Base-by-base conservation (phyloP, 2,797 vertebrate genomes). In the Malurus splendens region DNA sequence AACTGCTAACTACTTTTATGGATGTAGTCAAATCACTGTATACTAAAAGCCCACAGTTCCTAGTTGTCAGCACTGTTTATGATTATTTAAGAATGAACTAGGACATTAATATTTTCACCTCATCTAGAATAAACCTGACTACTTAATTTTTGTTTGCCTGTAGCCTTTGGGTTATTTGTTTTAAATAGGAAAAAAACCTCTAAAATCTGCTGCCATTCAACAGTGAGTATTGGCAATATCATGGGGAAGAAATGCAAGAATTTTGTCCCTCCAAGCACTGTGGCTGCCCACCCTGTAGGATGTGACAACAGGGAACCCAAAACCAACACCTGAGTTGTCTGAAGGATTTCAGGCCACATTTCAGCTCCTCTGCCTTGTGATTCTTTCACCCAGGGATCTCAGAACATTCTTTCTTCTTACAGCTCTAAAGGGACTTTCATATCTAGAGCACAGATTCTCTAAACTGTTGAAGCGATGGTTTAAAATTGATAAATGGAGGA, bases 401-500 rank as follows among this genome's bases (percentile, higher is more conserved):
- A 19, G 30, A 60, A 30, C 54, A 59, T 61, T 51, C 51, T 45
- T 84, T 66, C 77, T 61, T 23, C 60, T 64, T 65, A 41, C 0
- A 18, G 72, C 54, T 68, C 17, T 20, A 36, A 20, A 83, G 28
- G 42, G 64, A 65, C 65, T 56, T 84, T 28, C 22, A 2, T 67
- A 64, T 61, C 78, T 80, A 25, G 83, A 86, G 67, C 56, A 56
- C 71, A 52, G 75, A 45, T 44, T 33, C 72, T 76, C 77, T 71
- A 38, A 60, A 42, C 18, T 67, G 4, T 64, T 76, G 83, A 86
- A 88, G 74, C 7, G 39, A 24, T 60, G 86, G 81, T 82, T 92
- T 94, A 91, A 92, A 92, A 74, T 71, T 86, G 92, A 94, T 86
- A 48, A 88, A 87, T 74, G 86, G 47, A 44, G 67, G 81, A 51